Evolutionary conservation across 2,113 vertebrate genomes (phyloP).

Genomic region (Cranoglanis bouderius): DNA sequence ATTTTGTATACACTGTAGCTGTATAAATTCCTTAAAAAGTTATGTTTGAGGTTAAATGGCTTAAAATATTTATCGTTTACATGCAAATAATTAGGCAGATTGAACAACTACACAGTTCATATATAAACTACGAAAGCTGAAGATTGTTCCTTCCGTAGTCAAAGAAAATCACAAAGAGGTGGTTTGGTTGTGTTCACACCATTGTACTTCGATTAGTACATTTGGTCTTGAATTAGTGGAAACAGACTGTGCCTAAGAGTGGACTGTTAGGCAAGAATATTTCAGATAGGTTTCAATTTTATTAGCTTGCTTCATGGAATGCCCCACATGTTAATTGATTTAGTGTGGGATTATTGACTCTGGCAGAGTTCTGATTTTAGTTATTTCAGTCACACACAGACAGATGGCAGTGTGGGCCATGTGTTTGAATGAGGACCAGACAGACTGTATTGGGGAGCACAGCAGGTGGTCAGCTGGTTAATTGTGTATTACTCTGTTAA

Average conservation of each 20-base stretch:
- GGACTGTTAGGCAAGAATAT: background rate
- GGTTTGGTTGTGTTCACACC: background rate
- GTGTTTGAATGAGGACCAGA: slow-evolving; percentile 14
- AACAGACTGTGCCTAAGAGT: background rate
- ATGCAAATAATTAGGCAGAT: background rate
- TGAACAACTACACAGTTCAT: background rate
- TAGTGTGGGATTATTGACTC: slow-evolving; percentile 15
- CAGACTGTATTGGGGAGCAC: slow-evolving; percentile 26
- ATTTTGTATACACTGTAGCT: background rate
- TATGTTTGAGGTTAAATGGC: background rate
- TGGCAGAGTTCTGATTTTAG: background rate
- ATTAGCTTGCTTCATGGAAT: background rate
- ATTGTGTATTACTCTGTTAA: slow-evolving; percentile 36
- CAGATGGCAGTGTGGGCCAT: slow-evolving; percentile 42
- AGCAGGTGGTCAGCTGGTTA: slow-evolving; percentile 47
- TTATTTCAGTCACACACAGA: slow-evolving; percentile 22
- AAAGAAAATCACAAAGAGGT: background rate
- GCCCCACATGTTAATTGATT: slow-evolving; percentile 7
- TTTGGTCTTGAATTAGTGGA: background rate
- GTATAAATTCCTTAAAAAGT: background rate
- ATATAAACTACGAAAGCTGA: background rate
- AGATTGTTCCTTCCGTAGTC: background rate
- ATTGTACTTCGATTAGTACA: background rate
- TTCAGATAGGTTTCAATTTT: background rate
- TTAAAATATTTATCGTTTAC: background rate